Base-by-base conservation (phyloP, 1,140 invertebrate genomes). In the Aphis gossypii region DNA sequence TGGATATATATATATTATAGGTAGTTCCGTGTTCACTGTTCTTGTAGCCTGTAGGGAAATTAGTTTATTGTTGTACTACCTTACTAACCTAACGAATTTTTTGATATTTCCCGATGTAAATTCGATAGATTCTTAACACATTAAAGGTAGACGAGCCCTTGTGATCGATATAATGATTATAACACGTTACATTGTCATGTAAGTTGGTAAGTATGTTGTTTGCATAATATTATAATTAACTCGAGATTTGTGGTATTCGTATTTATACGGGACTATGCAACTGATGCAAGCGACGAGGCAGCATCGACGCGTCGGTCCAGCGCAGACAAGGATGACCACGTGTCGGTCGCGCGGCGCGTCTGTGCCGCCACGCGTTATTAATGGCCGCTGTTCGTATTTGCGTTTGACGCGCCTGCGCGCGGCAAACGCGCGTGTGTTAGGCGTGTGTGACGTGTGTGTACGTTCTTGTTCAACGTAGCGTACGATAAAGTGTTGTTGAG, bases 291-390 rank as follows among this genome's bases (percentile, higher is more conserved):
- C 46, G 46, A 46, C 46, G 46, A 8, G 9, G 46, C 46, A 11
- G 46, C 48, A n/a, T 48, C 14, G 87, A 18, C 21, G 87, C 21
- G 87, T 38, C 25, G 51, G n/a, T 89, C 88, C 38, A 54, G 35
- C 51, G 48, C 91, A 83, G 60, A 92, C 30, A 84, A 84, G 44
- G 76, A 84, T 93, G 76, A 84, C 76, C 92, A 93, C 92, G 76
- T 93, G 92, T 92, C 68, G 68, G 46, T 68, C 38, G 23, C 38
- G 41, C n/a, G 68, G 46, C 68, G 54, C 38, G 89, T 90, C 88
- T 35, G 25, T 38, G 51, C n/a, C 44, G n/a, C 48, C 88, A 54
- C 88, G 88, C 51, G 51, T 89, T 89, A 89, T 89, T 56, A 89
- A 89, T 56, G 51, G n/a, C 48, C 23, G 88, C 46, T 87, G 82